These are phyloP conservation scores for Lagopus muta DNA, from an alignment of 2,113 vertebrate genomes.

Conservation along the genomic window DNA sequence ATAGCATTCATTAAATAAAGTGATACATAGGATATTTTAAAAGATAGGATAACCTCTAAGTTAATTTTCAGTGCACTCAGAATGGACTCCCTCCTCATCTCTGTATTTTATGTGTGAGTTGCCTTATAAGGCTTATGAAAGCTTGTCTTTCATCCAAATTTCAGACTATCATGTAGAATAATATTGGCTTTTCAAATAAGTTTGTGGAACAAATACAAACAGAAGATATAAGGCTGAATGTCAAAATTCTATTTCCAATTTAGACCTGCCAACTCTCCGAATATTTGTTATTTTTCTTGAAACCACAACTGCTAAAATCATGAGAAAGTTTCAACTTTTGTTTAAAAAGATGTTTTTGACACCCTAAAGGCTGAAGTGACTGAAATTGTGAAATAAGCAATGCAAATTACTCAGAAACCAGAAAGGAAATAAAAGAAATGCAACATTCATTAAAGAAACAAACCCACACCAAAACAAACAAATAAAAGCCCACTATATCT, in stretches of 20 bases:
- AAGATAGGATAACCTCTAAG: background rate
- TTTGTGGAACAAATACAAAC: constrained; percentile 18
- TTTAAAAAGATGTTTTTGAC: background rate
- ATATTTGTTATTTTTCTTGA: constrained; percentile 34
- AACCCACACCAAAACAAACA: fast-evolving
- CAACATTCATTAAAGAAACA: background rate
- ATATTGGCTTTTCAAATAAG: constrained; percentile 4
- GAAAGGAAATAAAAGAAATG: background rate
- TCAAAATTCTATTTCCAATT: constrained; percentile 31
- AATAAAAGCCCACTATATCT: background rate
- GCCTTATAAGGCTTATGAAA: background rate
- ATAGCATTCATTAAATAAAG: background rate
- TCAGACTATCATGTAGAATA: background rate
- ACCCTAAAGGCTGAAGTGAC: background rate
- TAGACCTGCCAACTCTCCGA: background rate
- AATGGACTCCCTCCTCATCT: background rate
- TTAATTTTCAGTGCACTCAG: background rate
- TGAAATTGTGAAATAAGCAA: background rate
- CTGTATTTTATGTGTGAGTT: background rate
- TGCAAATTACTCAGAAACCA: background rate
- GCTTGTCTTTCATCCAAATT: background rate
- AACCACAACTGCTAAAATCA: background rate
- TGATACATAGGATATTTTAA: background rate
- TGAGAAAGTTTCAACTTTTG: background rate
- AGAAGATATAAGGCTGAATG: background rate